Conservation (phyloP, 2,113 vertebrate genomes). For the Ascaphus truei region DNA sequence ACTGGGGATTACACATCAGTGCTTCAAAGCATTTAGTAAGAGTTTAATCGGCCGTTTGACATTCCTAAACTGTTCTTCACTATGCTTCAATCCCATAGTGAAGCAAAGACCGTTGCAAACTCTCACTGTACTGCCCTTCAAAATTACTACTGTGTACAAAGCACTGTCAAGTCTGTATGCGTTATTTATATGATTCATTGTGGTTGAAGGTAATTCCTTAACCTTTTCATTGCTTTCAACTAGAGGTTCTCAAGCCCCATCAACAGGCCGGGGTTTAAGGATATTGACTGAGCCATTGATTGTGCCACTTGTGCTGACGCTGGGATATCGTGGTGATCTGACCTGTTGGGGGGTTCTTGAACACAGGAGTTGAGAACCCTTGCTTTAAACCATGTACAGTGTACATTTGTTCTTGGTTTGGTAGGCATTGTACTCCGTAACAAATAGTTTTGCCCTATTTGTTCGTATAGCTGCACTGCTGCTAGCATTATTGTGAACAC, state of each 20-base stretch:
- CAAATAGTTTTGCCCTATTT: too few relatives aligned
- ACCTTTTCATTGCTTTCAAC: not conserved
- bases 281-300: too few relatives aligned
- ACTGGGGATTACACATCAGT: slow-evolving; percentile 31
- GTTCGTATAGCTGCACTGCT: too few relatives aligned
- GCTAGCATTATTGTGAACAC: too few relatives aligned
- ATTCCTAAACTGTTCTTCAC: slow-evolving; percentile 34
- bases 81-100: slow-evolving; percentile 25
- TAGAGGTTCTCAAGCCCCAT: not conserved
- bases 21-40: slow-evolving; percentile 30
- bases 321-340: too few relatives aligned
- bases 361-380: too few relatives aligned
- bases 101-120: slow-evolving; percentile 23
- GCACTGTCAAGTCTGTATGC: not conserved
- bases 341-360: too few relatives aligned
- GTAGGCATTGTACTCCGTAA: too few relatives aligned
- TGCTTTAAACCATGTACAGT: too few relatives aligned
- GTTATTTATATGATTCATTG: slow-evolving; percentile 15
- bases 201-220: not conserved
- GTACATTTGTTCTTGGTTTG: too few relatives aligned
- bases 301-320: too few relatives aligned
- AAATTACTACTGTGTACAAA: slow-evolving; percentile 14
- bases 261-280: too few relatives aligned
- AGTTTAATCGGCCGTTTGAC: slow-evolving; percentile 35
- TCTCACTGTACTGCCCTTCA: slow-evolving; percentile 13